Evolutionary conservation across 2,113 vertebrate genomes (phyloP).

Genomic region (Mirza zaza): DNA sequence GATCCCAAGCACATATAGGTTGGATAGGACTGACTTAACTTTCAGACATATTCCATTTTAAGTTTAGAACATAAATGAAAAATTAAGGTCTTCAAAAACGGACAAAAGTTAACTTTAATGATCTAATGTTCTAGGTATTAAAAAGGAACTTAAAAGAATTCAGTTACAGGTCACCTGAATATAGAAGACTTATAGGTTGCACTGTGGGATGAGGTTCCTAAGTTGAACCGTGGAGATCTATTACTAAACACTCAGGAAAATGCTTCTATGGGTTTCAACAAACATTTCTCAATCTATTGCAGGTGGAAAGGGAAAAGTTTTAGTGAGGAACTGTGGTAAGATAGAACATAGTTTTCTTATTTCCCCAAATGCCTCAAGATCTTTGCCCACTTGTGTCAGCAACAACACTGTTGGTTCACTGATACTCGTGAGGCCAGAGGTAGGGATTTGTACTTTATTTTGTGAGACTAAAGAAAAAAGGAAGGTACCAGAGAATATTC

Average conservation of each 20-base stretch:
- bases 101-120: neutral
- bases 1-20: neutral
- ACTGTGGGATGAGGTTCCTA: neutral
- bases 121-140: neutral
- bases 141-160: slow-evolving; percentile 12
- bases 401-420: neutral
- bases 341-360: neutral
- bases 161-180: neutral
- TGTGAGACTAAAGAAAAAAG: neutral
- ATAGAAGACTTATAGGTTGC: neutral
- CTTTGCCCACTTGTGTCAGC: neutral
- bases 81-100: slow-evolving; percentile 12
- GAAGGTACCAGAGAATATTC: neutral
- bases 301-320: neutral
- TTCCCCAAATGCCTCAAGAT: neutral
- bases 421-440: neutral
- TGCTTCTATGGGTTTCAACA: neutral
- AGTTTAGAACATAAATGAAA: slow-evolving; percentile 36
- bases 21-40: neutral
- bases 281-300: neutral
- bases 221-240: neutral
- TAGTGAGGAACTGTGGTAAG: neutral
- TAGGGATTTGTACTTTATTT: neutral
- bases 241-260: neutral
- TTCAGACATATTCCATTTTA: neutral